Evolutionary conservation across 2,888 invertebrate species (phyloP).

Genomic region (Eubasilissa splendida): DNA sequence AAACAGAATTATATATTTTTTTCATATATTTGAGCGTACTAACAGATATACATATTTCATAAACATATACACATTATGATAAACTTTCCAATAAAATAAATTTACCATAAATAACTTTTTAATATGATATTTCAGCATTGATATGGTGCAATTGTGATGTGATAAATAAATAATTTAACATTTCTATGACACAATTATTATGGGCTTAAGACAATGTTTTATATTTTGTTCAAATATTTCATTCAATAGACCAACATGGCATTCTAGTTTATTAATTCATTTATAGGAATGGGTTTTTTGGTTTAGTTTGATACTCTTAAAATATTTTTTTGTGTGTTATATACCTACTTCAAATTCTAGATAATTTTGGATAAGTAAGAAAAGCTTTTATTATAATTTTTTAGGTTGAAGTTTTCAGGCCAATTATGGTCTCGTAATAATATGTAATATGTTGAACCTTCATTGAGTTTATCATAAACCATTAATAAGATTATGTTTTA

Average conservation of each 20-base stretch:
- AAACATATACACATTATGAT: conserved; percentile 41
- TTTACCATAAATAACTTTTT: conserved; percentile 2
- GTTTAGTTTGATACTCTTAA: too few species aligned
- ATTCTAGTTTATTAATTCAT: not conserved
- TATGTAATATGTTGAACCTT: too few species aligned
- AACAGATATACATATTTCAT: conserved; percentile 49
- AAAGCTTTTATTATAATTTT: too few species aligned
- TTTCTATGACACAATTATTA: not conserved
- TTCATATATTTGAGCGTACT: conserved; percentile 51
- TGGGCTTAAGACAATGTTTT: conserved; percentile 5
- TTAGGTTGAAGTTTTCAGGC: too few species aligned
- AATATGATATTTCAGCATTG: conserved; percentile 7
- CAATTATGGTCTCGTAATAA: too few species aligned
- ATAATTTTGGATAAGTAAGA: too few species aligned
- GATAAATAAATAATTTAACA: not conserved
- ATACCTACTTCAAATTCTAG: too few species aligned
- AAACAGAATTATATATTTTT: conserved; percentile 19
- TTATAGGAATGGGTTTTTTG: not conserved
- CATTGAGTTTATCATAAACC: not conserved
- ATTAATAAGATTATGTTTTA: not conserved
- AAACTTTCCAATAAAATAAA: conserved; percentile 2
- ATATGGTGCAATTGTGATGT: not conserved
- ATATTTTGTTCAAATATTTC: not conserved
- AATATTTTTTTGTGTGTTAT: too few species aligned
- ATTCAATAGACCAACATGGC: not conserved